Evolutionary conservation across 1,140 invertebrate species (phyloP), one percentile per base, ranked within the genome.

Genomic region (Bathynomus jamesi): DNA sequence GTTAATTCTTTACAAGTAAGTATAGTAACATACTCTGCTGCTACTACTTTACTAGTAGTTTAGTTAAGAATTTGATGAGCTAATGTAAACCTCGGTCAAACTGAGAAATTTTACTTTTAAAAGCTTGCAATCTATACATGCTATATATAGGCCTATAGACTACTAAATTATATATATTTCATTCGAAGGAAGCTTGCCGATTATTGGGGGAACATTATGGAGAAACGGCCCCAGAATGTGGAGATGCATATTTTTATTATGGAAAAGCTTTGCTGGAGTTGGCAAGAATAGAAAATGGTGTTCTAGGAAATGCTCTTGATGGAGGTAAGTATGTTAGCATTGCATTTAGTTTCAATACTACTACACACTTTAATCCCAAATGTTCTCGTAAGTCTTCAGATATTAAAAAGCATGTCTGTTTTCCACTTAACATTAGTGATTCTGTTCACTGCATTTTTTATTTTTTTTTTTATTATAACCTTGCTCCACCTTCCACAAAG

Each of bases 221-320:
- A 17, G 40, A 53, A 53, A 11, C 21, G 13, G 13, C 40, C 21
- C 2, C 21, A 53, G 40, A 53, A 53, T 53, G 40, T 53, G 40
- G 40, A 17, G 40, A 53, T 53, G 40, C 40, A 53, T 95, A 95
- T 81, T 87, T 92, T 72, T 84, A 85, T 63, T 90, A 90, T 81
- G 92, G 92, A 0, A 89, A 89, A 80, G 87, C 93, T 3, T 82
- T 96, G 4, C 83, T 96, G 24, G 91, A 91, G 71, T 80, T 94
- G 32, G 88, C 91, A 0, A 85, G 93, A 78, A 87, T 90, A 78
- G 93, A 96, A 79, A 87, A 85, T 78, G 90, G 88, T 32, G 89
- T 94, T 1, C 82, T 95, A 4, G 92, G 90, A 4, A 87, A 89
- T 79, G 88, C 86, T 60, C 82, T 92, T 29, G 86, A 89, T 46